Percentiles rank a stretch among this genome's conserved stretches.
phyloP scores from a whole-genome alignment of 2,888 invertebrate species.

The Cenopis cana region DNA sequence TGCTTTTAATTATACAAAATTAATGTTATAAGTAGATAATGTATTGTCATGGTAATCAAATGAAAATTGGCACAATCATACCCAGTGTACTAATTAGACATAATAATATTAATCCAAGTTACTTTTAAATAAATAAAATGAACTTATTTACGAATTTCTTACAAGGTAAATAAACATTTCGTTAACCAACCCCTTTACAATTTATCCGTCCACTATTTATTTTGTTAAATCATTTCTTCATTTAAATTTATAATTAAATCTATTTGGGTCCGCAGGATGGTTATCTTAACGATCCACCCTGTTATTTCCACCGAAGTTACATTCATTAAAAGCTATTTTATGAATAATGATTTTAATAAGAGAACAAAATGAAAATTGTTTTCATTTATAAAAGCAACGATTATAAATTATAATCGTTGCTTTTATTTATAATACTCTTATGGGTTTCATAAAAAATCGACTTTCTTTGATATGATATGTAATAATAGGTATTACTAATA shows the following conservation, averaged over 20 bases:
- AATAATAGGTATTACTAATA: no score
- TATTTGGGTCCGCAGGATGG: slow-evolving; percentile 48
- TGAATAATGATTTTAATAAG: slow-evolving; percentile 7
- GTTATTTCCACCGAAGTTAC: slow-evolving; percentile 21
- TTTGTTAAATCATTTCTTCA: slow-evolving; percentile 46
- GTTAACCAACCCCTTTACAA: slow-evolving; percentile 45
- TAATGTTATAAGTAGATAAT: no score
- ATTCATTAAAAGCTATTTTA: slow-evolving; percentile 25
- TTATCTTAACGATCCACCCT: slow-evolving; percentile 24
- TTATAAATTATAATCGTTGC: no score
- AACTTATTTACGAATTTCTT: slow-evolving; percentile 21
- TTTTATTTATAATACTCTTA: background rate
- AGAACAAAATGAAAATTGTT: background rate
- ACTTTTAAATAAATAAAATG: background rate
- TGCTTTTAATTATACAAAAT: no score
- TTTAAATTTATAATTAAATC: slow-evolving; percentile 57
- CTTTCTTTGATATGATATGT: no score
- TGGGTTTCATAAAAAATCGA: no score
- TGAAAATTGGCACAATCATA: no score
- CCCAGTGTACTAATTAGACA: no score
- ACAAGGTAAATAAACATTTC: slow-evolving; percentile 35
- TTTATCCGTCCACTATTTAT: slow-evolving; percentile 50
- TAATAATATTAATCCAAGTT: background rate
- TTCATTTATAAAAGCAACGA: background rate
- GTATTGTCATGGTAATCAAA: no score